A percentile compares a stretch with the other conserved stretches of the same genome.
Evolutionary conservation across 2,797 vertebrate genomes (phyloP).

Genomic region (Danio jaintianensis): DNA sequence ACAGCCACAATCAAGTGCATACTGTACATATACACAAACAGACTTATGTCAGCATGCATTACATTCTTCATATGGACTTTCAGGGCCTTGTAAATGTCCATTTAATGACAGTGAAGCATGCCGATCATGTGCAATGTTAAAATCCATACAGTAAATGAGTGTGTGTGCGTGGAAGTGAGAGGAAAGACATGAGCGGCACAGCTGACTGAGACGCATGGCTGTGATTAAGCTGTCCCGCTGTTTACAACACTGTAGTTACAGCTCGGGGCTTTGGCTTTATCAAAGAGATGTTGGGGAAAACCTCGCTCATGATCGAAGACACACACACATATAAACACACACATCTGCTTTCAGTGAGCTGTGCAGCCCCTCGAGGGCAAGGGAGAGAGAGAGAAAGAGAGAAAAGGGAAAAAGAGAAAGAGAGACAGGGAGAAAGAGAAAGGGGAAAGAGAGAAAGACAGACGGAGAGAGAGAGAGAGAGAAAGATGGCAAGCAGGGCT

Average conservation of each 20-base stretch:
- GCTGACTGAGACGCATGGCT: slow-evolving; percentile 48
- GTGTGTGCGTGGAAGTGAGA: slow-evolving; percentile 6
- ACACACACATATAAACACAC: slow-evolving; percentile 49
- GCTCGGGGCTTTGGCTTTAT: slow-evolving; percentile 42
- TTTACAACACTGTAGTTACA: slow-evolving; percentile 54
- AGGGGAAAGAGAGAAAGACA: slow-evolving; percentile 44
- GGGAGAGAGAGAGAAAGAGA: slow-evolving; percentile 63
- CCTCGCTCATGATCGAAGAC: slow-evolving; percentile 44
- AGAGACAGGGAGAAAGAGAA: slow-evolving; percentile 68
- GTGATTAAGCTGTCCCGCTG: slow-evolving; percentile 46
- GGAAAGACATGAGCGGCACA: slow-evolving; percentile 36
- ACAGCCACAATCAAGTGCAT: not conserved
- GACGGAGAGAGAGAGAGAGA: slow-evolving; percentile 33
- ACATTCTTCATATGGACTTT: slow-evolving; percentile 19
- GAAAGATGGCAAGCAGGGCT: slow-evolving; percentile 68
- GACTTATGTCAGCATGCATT: slow-evolving; percentile 15
- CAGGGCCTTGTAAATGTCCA: slow-evolving; percentile 15
- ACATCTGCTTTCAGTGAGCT: slow-evolving; percentile 76
- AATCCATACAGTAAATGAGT: slow-evolving; percentile 42
- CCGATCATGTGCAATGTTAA: slow-evolving; percentile 16
- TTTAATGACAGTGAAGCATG: slow-evolving; percentile 25
- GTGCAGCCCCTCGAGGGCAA: slow-evolving; percentile 77
- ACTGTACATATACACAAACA: slow-evolving; percentile 25
- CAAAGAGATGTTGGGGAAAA: slow-evolving; percentile 46
- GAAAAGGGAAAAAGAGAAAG: slow-evolving; percentile 63